phyloP scores from a whole-genome alignment of 1,140 invertebrate genomes.

The Dreissena polymorpha region DNA sequence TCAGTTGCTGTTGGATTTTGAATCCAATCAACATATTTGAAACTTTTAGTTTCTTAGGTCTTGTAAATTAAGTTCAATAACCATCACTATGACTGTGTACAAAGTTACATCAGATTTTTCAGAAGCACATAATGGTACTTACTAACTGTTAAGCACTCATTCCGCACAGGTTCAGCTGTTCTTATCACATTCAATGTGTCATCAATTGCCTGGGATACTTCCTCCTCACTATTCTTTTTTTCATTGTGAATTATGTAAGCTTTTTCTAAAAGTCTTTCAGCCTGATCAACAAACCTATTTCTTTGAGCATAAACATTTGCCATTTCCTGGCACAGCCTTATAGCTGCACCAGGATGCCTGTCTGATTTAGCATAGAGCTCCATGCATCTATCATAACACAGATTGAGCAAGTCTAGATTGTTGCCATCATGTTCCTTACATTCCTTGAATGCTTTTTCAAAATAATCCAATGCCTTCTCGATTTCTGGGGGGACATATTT shows the following conservation, averaged over 20 bases:
- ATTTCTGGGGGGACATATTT: constrained; percentile 43
- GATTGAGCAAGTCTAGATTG: constrained; percentile 24
- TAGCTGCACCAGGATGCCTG: constrained; percentile 30
- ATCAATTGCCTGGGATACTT: constrained; percentile 53
- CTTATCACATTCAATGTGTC: constrained; percentile 54
- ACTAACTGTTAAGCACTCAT: background rate
- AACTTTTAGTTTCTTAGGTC: too few relatives aligned
- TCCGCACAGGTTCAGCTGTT: background rate
- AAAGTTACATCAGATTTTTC: too few relatives aligned
- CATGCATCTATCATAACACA: constrained; percentile 42
- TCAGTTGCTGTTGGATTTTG: too few relatives aligned
- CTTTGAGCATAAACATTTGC: constrained; percentile 56
- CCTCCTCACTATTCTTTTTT: constrained; percentile 10
- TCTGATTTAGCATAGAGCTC: constrained; percentile 12
- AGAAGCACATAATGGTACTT: background rate
- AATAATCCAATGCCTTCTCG: constrained; percentile 57
- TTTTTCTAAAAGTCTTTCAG: constrained; percentile 55
- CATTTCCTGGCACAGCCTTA: constrained; percentile 48
- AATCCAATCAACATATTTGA: too few relatives aligned
- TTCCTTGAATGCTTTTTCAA: constrained; percentile 59
- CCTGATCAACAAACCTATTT: constrained; percentile 43
- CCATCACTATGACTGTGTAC: too few relatives aligned
- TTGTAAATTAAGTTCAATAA: too few relatives aligned
- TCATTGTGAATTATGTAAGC: constrained; percentile 48
- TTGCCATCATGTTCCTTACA: constrained; percentile 59